phyloP scores from a whole-genome alignment of 2,113 vertebrate species.

The Choloepus hoffmanni region DNA sequence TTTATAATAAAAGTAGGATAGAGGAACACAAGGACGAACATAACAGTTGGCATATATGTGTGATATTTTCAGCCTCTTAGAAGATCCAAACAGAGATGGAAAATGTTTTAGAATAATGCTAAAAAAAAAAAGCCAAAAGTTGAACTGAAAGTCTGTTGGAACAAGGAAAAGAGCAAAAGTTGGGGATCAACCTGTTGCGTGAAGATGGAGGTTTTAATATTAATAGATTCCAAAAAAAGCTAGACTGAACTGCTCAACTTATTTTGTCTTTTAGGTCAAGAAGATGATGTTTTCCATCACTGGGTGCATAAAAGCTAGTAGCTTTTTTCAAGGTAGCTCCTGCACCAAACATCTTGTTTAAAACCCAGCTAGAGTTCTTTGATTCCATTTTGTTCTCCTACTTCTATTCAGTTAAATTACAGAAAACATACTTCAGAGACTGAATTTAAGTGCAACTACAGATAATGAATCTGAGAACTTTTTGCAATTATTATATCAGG shows the following conservation, averaged over 20 bases:
- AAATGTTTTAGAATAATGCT: constrained; percentile 1
- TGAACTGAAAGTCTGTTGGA: constrained; percentile 2
- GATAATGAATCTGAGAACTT: background rate
- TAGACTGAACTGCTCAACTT: background rate
- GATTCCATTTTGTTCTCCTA: background rate
- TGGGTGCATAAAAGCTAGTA: background rate
- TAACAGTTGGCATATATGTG: background rate
- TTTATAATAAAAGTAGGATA: constrained; percentile 20
- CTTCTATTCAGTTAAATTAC: background rate
- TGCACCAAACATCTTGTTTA: background rate
- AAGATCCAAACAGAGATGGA: background rate
- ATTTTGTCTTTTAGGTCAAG: background rate
- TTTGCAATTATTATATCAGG: background rate
- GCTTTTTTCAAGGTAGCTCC: background rate
- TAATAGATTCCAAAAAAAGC: background rate
- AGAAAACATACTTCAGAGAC: background rate
- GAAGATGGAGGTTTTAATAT: background rate
- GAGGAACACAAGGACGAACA: background rate
- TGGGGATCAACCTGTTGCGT: background rate
- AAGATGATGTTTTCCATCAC: background rate
- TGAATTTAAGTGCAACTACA: background rate
- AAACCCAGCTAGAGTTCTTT: background rate
- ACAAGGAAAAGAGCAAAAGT: background rate
- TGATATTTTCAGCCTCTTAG: background rate
- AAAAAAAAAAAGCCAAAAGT: background rate